Conservation (phyloP, 2,113 vertebrate species). For the Hippocampus zosterae region DNA sequence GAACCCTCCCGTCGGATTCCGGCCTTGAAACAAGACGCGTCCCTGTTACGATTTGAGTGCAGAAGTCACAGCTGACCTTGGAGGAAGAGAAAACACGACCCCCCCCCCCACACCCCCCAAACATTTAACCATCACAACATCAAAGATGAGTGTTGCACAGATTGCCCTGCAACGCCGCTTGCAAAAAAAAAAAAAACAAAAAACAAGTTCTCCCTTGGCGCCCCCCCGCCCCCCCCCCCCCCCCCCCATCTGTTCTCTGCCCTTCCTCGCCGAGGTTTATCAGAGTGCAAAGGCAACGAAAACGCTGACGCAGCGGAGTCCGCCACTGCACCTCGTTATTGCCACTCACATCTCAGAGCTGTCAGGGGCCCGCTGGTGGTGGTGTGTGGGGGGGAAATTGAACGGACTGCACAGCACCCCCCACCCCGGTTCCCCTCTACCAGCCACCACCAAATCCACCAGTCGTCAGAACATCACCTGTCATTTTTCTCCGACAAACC, state of each 20-base stretch:
- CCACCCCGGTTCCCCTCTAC: conserved; percentile 13
- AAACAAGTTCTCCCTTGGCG: conserved; percentile 77
- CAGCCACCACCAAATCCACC: conserved; percentile 43
- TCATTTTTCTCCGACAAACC: conserved; percentile 31
- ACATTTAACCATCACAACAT: conserved; percentile 20
- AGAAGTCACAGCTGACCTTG: not conserved
- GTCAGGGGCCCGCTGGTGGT: conserved; percentile 78
- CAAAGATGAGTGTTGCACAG: conserved; percentile 16
- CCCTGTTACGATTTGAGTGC: not conserved
- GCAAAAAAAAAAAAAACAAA: conserved; percentile 73
- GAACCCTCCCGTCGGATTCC: not conserved
- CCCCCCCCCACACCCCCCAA: not conserved
- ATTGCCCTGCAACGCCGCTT: conserved; percentile 76
- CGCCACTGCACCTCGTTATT: conserved; percentile 79
- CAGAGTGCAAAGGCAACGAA: conserved; percentile 72
- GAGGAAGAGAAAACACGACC: not conserved
- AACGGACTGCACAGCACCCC: conserved; percentile 47
- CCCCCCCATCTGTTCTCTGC: conserved; percentile 17
- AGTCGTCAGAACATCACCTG: conserved; percentile 54
- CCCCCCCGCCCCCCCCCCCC: not conserved
- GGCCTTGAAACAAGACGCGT: not conserved
- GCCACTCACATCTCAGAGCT: conserved; percentile 77
- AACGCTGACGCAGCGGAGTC: conserved; percentile 75
- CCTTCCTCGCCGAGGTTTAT: conserved; percentile 68
- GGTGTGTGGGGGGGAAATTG: conserved; percentile 77